Base-by-base conservation (phyloP, 2,888 invertebrate genomes). In the Lepidocyrtoides sp. region DNA sequence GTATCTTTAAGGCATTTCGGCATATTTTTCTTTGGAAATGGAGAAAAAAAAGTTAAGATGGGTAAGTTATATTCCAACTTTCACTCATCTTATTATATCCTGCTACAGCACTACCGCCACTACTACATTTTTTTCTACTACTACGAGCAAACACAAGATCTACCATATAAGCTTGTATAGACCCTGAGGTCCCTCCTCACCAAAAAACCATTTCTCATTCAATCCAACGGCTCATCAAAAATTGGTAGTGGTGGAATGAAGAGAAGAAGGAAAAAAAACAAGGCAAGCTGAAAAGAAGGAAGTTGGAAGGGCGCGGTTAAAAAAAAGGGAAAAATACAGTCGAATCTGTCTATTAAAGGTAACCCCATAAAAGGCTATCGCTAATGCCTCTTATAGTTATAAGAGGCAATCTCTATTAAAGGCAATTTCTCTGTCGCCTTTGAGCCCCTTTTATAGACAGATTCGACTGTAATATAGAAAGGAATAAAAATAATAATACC, bases 221-320 rank as follows among this genome's bases (percentile, higher is more conserved):
- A 66, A 88, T 69, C 72, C 88, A 88, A 23, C 8, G 72, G 81
- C 88, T 88, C 88, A 88, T 88, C 88, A 82, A 82, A 88, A 82
- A 82, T 36, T 60, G 88, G 81, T 20, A 57, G 86, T 32, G 48
- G 75, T 44, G 23, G 72, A 79, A 51, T 51, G 54, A 79, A 72
- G 72, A 23, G 20, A 66, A 60, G 14, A 60, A 8, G 60, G 60
- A 69, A 23, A 79, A 66, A 29, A 41, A 60, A 44, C n/a, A n/a
- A n/a, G n/a, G n/a, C n/a, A n/a, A n/a, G n/a, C n/a, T n/a, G n/a
- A n/a, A n/a, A n/a, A n/a, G n/a, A n/a, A n/a, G n/a, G n/a, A n/a
- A n/a, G n/a, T n/a, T n/a, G n/a, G 66, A 63, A 79, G 88, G 88
- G 87, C 87, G 87, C 87, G 87, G 87, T 66, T 44, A n/a, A n/a